phyloP scores from a whole-genome alignment of 1,140 invertebrate genomes.

The Trachymyrmex cornetzi region DNA sequence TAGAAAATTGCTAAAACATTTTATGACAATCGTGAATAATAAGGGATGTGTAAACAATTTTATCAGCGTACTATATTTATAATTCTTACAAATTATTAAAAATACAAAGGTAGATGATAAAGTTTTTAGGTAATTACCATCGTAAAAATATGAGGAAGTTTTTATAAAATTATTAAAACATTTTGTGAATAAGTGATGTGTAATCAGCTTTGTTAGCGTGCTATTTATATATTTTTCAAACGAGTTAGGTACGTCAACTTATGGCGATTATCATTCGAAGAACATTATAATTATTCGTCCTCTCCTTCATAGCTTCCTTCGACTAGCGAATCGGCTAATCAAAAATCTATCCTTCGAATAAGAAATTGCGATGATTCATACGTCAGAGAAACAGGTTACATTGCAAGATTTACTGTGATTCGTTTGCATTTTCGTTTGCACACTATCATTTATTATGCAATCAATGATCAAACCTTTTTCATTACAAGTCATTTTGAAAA shows the following conservation, averaged over 20 bases:
- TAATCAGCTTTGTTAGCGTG: neutral
- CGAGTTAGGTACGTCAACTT: neutral
- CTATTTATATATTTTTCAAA: constrained; percentile 22
- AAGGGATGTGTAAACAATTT: neutral
- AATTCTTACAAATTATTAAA: neutral
- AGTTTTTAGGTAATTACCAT: too few relatives aligned
- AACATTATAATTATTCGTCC: constrained; percentile 26
- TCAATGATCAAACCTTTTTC: neutral
- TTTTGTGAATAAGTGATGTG: neutral
- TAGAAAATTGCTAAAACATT: neutral
- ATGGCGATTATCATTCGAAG: constrained; percentile 10
- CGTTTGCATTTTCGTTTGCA: neutral
- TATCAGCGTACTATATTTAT: constrained; percentile 17
- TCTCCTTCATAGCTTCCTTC: constrained; percentile 29
- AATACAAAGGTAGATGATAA: too few relatives aligned
- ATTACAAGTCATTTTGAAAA: neutral
- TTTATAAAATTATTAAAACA: neutral
- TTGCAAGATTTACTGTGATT: neutral
- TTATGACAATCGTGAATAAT: neutral
- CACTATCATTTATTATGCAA: neutral
- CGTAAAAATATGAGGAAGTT: neutral
- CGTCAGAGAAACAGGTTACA: neutral
- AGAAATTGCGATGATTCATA: constrained; percentile 24
- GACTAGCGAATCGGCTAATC: constrained; percentile 23
- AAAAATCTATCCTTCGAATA: constrained; percentile 43